phyloP scores from a whole-genome alignment of 2,888 invertebrate genomes.

The Diachrysia chrysitis region DNA sequence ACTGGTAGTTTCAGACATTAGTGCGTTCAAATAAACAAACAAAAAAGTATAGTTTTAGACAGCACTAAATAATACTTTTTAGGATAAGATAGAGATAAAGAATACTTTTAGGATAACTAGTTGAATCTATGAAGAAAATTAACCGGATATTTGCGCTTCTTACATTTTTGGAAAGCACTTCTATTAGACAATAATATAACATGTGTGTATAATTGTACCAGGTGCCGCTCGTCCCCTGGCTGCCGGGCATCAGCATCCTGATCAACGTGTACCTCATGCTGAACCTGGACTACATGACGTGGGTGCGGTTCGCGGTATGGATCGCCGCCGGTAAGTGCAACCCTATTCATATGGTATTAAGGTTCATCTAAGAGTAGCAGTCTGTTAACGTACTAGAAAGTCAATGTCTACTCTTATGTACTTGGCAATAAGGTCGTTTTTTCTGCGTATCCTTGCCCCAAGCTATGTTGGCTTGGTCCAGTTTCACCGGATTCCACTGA shows the following conservation, averaged over 20 bases:
- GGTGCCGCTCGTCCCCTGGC: slow-evolving; percentile 95
- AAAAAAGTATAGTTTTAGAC: no score
- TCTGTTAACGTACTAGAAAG: neutral
- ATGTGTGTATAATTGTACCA: slow-evolving; percentile 77
- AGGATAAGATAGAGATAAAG: no score
- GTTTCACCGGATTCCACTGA: no score
- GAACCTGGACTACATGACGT: slow-evolving; percentile 92
- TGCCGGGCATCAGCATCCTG: slow-evolving; percentile 94
- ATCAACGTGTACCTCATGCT: slow-evolving; percentile 96
- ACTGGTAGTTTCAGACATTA: no score
- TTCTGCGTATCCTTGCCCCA: neutral
- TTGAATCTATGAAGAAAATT: no score
- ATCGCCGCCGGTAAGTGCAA: slow-evolving; percentile 92
- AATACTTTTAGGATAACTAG: no score
- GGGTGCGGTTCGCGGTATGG: slow-evolving; percentile 96
- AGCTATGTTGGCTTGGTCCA: no score
- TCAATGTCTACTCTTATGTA: neutral
- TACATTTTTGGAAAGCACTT: no score
- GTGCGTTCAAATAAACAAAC: no score
- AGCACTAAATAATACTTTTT: no score
- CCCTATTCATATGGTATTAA: slow-evolving; percentile 1
- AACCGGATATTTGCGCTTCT: no score
- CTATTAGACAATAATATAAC: no score
- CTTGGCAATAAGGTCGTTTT: neutral
- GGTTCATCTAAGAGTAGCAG: neutral